Percentiles rank a stretch among this genome's conserved stretches.
Conservation (phyloP, 1,140 invertebrate genomes). For the Achroia grisella region DNA sequence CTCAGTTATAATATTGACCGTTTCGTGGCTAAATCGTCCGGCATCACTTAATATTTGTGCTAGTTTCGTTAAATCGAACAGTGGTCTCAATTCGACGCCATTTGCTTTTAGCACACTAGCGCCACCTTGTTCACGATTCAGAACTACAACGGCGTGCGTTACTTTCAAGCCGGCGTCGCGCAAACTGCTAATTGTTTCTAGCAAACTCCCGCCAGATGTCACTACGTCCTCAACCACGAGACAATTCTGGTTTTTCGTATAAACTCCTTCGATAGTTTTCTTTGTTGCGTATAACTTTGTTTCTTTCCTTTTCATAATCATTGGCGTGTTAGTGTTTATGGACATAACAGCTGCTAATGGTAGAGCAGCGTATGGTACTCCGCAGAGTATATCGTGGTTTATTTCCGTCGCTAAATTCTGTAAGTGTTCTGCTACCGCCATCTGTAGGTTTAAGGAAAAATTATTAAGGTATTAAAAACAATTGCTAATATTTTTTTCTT, state of each 20-base stretch:
- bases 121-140: slow-evolving; percentile 95
- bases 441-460: slow-evolving; percentile 24
- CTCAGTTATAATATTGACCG: slow-evolving; percentile 76
- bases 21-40: slow-evolving; percentile 76
- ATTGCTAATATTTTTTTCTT: too few species aligned
- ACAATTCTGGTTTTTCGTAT: slow-evolving; percentile 83
- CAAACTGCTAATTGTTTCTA: slow-evolving; percentile 89
- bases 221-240: slow-evolving; percentile 98
- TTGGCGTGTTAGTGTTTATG: slow-evolving; percentile 82
- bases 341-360: slow-evolving; percentile 93
- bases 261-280: slow-evolving; percentile 95
- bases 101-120: slow-evolving; percentile 79
- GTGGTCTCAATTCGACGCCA: slow-evolving; percentile 81
- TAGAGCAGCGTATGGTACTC: slow-evolving; percentile 97
- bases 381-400: slow-evolving; percentile 84
- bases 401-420: slow-evolving; percentile 35
- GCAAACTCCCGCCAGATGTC: slow-evolving; percentile 93
- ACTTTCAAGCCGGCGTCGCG: slow-evolving; percentile 82
- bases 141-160: slow-evolving; percentile 87
- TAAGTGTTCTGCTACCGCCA: slow-evolving; percentile 40
- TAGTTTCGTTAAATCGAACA: slow-evolving; percentile 82
- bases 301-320: slow-evolving; percentile 94
- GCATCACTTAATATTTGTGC: slow-evolving; percentile 79
- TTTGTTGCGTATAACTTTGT: slow-evolving; percentile 96
- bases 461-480: not conserved